These are phyloP conservation scores for Choloepus didactylus DNA, from an alignment of 2,797 vertebrate species.

Conservation along the genomic window DNA sequence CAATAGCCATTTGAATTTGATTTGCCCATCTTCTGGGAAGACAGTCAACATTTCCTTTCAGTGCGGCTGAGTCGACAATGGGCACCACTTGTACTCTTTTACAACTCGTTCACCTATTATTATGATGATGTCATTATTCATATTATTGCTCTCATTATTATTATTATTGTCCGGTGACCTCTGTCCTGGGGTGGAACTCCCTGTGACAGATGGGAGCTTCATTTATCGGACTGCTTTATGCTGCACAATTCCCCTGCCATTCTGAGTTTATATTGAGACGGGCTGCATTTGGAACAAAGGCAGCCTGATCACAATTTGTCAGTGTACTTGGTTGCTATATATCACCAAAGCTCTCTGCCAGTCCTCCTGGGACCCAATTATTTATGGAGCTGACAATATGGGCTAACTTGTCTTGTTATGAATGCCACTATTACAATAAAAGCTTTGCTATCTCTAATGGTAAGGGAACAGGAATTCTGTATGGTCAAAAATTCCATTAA, in stretches of 20 bases:
- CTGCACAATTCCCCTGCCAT: slow-evolving; percentile 70
- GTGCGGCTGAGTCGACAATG: slow-evolving; percentile 52
- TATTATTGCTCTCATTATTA: slow-evolving; percentile 74
- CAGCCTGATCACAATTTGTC: slow-evolving; percentile 78
- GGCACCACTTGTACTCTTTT: slow-evolving; percentile 64
- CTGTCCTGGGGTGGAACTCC: slow-evolving; percentile 79
- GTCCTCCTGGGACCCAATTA: slow-evolving; percentile 81
- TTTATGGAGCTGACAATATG: slow-evolving; percentile 78
- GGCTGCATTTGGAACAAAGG: slow-evolving; percentile 75
- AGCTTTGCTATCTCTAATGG: slow-evolving; percentile 46
- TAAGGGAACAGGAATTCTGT: slow-evolving; percentile 12
- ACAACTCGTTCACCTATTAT: slow-evolving; percentile 73
- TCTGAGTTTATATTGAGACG: slow-evolving; percentile 77
- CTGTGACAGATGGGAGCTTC: slow-evolving; percentile 78
- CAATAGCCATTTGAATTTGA: slow-evolving; percentile 65
- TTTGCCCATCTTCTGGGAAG: slow-evolving; percentile 77
- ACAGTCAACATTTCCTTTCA: slow-evolving; percentile 33
- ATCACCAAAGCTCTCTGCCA: slow-evolving; percentile 79
- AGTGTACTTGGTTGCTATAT: slow-evolving; percentile 71
- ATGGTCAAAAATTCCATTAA: slow-evolving; percentile 65
- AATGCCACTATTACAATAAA: slow-evolving; percentile 75
- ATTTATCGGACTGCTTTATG: slow-evolving; percentile 71
- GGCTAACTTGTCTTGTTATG: slow-evolving; percentile 71
- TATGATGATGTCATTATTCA: slow-evolving; percentile 75
- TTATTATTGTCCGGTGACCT: slow-evolving; percentile 75